Evolutionary conservation across 23 tunicate genomes (phyloP).

Genomic region (Trididemnum clinides): DNA sequence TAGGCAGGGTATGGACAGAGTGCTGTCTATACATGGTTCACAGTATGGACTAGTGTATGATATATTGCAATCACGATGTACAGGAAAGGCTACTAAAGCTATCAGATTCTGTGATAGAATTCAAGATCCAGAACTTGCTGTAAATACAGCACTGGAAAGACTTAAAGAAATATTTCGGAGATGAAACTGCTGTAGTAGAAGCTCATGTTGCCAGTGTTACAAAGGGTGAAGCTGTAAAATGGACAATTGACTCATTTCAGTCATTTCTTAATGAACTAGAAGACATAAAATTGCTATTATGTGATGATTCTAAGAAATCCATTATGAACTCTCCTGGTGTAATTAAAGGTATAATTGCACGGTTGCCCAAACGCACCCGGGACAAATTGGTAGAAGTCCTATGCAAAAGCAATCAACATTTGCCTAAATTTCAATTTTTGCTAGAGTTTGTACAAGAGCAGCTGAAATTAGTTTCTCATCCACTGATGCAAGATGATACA

Average conservation of each 20-base stretch:
- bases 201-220: neutral
- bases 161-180: neutral
- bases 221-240: neutral
- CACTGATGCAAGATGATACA: constrained; percentile 2
- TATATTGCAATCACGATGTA: constrained; percentile 8
- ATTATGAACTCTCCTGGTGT: constrained; percentile 1
- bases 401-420: neutral
- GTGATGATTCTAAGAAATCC: neutral
- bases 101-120: constrained; percentile 24
- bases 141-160: neutral
- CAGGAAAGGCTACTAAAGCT: constrained; percentile 7
- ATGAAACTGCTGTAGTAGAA: neutral
- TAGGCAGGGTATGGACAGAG: constrained; percentile 5
- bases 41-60: neutral
- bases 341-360: neutral
- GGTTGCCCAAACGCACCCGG: neutral
- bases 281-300: neutral
- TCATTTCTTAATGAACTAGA: neutral
- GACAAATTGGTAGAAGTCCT: neutral
- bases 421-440: neutral
- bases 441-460: neutral
- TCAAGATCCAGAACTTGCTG: constrained; percentile 10
- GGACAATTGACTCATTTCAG: constrained; percentile 1
- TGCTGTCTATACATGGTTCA: neutral
- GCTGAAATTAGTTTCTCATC: neutral